A percentile compares a stretch with the other conserved stretches of the same genome.
phyloP scores from a whole-genome alignment of 2,113 vertebrate species.

The Caretta caretta region DNA sequence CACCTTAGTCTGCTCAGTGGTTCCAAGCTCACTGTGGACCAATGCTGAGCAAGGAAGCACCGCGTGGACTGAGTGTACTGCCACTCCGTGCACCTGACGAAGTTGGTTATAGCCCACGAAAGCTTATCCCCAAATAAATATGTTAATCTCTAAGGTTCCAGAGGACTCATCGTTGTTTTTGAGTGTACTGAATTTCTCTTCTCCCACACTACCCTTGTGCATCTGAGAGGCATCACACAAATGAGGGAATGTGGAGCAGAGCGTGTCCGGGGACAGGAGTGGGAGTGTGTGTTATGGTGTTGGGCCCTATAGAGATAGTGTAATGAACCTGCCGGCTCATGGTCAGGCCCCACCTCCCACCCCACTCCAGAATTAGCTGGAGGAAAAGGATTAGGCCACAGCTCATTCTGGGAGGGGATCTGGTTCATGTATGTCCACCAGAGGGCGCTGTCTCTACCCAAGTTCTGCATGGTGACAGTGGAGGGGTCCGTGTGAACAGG shows the following conservation, averaged over 20 bases:
- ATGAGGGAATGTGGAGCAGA: too few species aligned
- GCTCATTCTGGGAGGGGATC: neutral
- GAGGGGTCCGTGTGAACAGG: too few species aligned
- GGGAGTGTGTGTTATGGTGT: too few species aligned
- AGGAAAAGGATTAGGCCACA: neutral
- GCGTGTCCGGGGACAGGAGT: neutral
- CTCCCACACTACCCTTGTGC: neutral
- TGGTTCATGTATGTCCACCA: neutral
- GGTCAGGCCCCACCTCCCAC: neutral
- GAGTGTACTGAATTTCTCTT: neutral
- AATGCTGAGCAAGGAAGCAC: neutral
- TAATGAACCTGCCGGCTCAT: neutral
- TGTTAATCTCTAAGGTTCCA: too few species aligned
- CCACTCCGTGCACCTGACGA: too few species aligned
- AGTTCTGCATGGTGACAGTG: too few species aligned
- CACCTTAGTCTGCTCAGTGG: neutral
- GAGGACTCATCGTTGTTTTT: too few species aligned
- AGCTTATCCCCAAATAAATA: too few species aligned
- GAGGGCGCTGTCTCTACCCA: neutral
- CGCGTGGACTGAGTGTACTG: neutral
- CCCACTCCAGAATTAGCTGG: neutral
- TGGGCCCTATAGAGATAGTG: neutral
- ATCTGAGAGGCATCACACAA: too few species aligned
- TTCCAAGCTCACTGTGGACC: neutral
- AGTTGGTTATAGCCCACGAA: too few species aligned